Base-by-base conservation (phyloP, 1,140 invertebrate species). In the Drosophila busckii region DNA sequence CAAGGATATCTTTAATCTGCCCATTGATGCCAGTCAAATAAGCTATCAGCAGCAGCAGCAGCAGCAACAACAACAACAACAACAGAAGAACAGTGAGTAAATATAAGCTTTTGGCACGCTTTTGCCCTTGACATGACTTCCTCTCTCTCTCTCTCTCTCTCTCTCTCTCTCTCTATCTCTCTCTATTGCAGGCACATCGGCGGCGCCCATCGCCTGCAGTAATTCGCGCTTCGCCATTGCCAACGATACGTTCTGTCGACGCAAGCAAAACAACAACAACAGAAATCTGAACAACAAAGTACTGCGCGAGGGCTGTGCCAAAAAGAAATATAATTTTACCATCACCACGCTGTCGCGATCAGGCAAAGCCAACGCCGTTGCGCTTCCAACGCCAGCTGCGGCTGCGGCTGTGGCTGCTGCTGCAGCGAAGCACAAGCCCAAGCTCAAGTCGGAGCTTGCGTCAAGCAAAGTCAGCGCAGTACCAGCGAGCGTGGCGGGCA, bases 1-100 rank as follows among this genome's bases (percentile, higher is more conserved):
- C 56, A 86, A 86, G 56, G 84, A 86, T 41, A 86, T 86, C 41
- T 86, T 86, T 34, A 86, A 86, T 63, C 46, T 86, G 41, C 80
- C 84, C 15, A 69, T 49, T 25, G 50, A 52, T 40, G 25, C 40
- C 64, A 2, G 50, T 58, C 35, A 20, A 65, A 28, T 20, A 50
- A 55, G 58, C 38, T 60, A 54, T 35, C 26, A 37, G 8, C 15
- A 38, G 7, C 38, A 16, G 6, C 25, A 41, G 7, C 37, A 26
- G 0, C 48, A 40, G 8, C 19, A 17, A 6, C 22, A 26, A 10
- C 34, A 41, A 4, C 26, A 41, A 7, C 34, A 17, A 4, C 25
- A 41, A 17, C 48, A 49, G 9, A 34, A 29, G 10, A 28, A 17
- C 32, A 26, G 48, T 50, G 31, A 40, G 48, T 40, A 4, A 7